phyloP scores from a whole-genome alignment of 1,140 invertebrate species.

The Anastatus disparis region DNA sequence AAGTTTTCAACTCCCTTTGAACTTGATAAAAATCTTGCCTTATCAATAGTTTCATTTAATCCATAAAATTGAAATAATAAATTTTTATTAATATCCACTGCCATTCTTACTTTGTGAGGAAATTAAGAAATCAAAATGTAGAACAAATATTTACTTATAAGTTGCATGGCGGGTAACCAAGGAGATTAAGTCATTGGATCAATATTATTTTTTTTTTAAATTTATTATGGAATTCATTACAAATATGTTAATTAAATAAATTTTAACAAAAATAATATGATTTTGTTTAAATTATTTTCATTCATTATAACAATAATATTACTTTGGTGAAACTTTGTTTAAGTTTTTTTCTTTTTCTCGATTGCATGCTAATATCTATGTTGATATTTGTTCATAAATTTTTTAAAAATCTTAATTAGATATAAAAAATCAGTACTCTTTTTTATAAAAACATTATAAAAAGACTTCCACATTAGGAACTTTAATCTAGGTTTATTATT shows the following conservation, averaged over 20 bases:
- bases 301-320: too few relatives aligned
- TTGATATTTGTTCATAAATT: not conserved
- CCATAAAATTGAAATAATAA: not conserved
- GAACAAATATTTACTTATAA: too few relatives aligned
- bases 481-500: not conserved
- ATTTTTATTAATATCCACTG: not conserved
- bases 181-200: not conserved
- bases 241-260: too few relatives aligned
- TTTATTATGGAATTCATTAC: too few relatives aligned
- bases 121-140: not conserved
- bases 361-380: too few relatives aligned
- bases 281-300: too few relatives aligned
- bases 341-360: too few relatives aligned
- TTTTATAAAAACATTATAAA: slow-evolving; percentile 10
- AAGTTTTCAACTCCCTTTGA: not conserved
- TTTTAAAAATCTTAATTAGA: slow-evolving; percentile 10
- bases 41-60: not conserved
- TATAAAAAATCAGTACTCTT: not conserved
- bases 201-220: too few relatives aligned
- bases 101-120: not conserved
- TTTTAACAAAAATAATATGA: too few relatives aligned
- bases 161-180: not conserved
- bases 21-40: not conserved
- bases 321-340: too few relatives aligned
- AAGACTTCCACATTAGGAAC: not conserved